These are phyloP conservation scores for Ornithorhynchus anatinus DNA, from an alignment of 2,113 vertebrate genomes.

Conservation along the genomic window DNA sequence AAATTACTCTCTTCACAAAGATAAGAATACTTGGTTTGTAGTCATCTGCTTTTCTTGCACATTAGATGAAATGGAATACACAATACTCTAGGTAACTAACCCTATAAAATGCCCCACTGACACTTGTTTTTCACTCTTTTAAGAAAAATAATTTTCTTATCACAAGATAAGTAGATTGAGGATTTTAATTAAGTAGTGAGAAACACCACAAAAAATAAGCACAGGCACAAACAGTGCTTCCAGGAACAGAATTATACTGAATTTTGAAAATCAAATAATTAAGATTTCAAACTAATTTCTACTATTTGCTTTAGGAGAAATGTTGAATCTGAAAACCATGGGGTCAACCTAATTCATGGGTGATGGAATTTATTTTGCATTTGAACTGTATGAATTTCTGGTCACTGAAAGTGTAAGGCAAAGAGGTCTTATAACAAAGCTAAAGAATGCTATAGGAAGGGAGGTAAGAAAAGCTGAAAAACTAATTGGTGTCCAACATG, in stretches of 20 bases:
- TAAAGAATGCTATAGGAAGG: constrained; percentile 64
- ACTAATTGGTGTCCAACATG: constrained; percentile 74
- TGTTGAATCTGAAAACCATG: constrained; percentile 22
- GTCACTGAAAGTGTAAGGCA: constrained; percentile 20
- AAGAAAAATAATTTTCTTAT: constrained; percentile 37
- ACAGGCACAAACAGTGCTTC: constrained; percentile 22
- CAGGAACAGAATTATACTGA: constrained; percentile 15
- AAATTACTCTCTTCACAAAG: constrained; percentile 52
- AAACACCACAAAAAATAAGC: constrained; percentile 28
- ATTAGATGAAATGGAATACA: constrained; percentile 29
- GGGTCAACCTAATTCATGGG: background rate
- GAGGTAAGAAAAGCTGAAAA: constrained; percentile 68
- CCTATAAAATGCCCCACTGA: constrained; percentile 9
- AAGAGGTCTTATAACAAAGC: constrained; percentile 52
- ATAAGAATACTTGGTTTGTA: constrained; percentile 33
- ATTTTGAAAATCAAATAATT: constrained; percentile 28
- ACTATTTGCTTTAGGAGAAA: background rate
- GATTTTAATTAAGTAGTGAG: constrained; percentile 49
- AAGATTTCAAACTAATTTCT: constrained; percentile 20
- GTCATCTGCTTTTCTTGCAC: constrained; percentile 29
- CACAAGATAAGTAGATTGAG: constrained; percentile 32
- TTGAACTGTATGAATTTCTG: constrained; percentile 1
- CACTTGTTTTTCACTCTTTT: background rate
- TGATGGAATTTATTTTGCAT: constrained; percentile 38
- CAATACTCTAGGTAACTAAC: constrained; percentile 4